phyloP scores from a whole-genome alignment of 2,888 invertebrate genomes.

The Caprella mutica region DNA sequence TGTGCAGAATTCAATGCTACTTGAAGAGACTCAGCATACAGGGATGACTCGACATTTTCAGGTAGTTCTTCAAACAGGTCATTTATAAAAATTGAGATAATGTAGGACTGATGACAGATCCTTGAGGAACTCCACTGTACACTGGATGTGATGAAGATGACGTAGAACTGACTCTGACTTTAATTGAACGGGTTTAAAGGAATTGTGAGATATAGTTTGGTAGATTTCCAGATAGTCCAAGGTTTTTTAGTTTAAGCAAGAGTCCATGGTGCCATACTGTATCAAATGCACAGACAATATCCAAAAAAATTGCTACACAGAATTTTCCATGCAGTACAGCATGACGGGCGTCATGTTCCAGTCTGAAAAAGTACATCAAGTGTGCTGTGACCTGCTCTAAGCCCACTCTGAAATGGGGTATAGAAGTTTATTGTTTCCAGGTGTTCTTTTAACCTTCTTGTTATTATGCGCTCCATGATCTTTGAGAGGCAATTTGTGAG shows the following conservation, averaged over 20 bases:
- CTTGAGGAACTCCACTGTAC: neutral
- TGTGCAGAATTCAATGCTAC: too few relatives aligned
- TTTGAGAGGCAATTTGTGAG: too few relatives aligned
- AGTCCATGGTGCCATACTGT: neutral
- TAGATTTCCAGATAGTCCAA: neutral
- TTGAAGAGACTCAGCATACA: neutral
- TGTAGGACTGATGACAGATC: neutral
- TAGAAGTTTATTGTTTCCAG: neutral
- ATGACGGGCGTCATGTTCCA: neutral
- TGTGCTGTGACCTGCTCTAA: neutral
- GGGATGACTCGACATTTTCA: neutral
- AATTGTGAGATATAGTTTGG: neutral
- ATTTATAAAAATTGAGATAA: neutral
- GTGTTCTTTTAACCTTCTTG: neutral
- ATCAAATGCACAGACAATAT: neutral
- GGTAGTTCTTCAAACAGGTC: neutral
- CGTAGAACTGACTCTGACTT: neutral
- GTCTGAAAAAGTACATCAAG: neutral
- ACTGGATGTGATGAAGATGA: neutral
- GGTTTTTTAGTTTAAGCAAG: neutral
- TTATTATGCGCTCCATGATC: neutral
- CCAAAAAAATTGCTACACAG: neutral
- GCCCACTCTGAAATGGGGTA: neutral
- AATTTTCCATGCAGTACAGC: neutral
- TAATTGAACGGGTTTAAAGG: neutral